Evolutionary conservation across 2,888 invertebrate species (phyloP).

Genomic region (Punctoribates punctum): DNA sequence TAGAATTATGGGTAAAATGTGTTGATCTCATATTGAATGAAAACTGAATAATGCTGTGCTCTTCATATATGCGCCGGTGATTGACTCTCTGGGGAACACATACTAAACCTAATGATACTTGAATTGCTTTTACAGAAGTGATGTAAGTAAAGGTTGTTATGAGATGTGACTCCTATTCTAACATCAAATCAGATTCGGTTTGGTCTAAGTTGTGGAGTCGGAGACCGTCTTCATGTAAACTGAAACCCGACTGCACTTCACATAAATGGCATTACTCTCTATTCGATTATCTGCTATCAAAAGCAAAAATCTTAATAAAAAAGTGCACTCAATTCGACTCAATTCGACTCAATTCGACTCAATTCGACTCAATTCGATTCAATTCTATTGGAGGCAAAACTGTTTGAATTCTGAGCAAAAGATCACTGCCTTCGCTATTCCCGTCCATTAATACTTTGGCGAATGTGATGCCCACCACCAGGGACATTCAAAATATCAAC

Average conservation of each 20-base stretch:
- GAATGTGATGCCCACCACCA: neutral
- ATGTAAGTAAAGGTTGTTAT: constrained; percentile 31
- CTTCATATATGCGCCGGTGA: too few relatives aligned
- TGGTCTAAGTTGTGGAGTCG: neutral
- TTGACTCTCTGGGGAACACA: neutral
- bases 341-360: neutral
- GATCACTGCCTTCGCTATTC: neutral
- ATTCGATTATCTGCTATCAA: constrained; percentile 25
- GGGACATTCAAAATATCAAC: constrained; percentile 28
- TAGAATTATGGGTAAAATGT: too few relatives aligned
- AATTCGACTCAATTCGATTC: neutral
- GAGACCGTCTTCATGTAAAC: constrained; percentile 13
- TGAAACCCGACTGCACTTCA: constrained; percentile 24
- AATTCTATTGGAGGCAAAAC: neutral
- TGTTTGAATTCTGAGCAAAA: neutral
- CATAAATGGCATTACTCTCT: constrained; percentile 11
- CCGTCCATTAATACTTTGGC: constrained; percentile 9
- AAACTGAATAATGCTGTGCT: too few relatives aligned
- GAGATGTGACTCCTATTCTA: constrained; percentile 26
- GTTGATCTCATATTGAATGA: too few relatives aligned
- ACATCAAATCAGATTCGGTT: neutral
- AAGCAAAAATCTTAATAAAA: constrained; percentile 25
- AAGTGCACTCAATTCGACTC: neutral
- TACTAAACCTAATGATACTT: constrained; percentile 9
- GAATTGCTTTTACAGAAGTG: constrained; percentile 22